These are phyloP conservation scores for Melanogrammus aeglefinus DNA, from an alignment of 2,797 vertebrate genomes.

Conservation along the genomic window DNA sequence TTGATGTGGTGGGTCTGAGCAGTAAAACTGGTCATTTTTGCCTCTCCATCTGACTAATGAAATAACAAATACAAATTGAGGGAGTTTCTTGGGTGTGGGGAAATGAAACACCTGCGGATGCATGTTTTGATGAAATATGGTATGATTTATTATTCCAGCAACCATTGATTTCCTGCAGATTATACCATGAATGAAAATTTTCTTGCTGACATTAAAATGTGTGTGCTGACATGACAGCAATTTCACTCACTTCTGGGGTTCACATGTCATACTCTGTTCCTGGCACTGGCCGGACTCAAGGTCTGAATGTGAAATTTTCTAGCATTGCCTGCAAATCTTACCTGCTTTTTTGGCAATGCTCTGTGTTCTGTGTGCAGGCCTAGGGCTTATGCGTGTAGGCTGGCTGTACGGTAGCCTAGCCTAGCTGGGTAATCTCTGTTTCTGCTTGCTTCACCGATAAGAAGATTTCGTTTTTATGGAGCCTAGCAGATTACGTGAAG, in stretches of 20 bases:
- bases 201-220: no score
- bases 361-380: background rate
- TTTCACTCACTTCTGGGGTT: background rate
- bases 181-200: background rate
- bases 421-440: constrained; percentile 4
- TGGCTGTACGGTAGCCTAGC: background rate
- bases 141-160: background rate
- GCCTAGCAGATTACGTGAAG: background rate
- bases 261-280: background rate
- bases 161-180: background rate
- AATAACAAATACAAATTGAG: background rate
- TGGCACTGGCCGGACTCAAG: background rate
- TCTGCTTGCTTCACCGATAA: constrained; percentile 1
- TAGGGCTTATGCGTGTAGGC: constrained; percentile 1
- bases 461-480: constrained; percentile 2
- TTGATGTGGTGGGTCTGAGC: background rate
- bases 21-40: background rate
- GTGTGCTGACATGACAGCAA: background rate
- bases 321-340: background rate
- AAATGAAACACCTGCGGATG: background rate
- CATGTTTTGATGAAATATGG: background rate
- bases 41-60: background rate
- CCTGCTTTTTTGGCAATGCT: background rate
- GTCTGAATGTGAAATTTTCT: background rate
- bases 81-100: background rate